Percentiles rank a stretch among this genome's conserved stretches.
phyloP scores from a whole-genome alignment of 2,113 vertebrate species.

The Neoarius graeffei region DNA sequence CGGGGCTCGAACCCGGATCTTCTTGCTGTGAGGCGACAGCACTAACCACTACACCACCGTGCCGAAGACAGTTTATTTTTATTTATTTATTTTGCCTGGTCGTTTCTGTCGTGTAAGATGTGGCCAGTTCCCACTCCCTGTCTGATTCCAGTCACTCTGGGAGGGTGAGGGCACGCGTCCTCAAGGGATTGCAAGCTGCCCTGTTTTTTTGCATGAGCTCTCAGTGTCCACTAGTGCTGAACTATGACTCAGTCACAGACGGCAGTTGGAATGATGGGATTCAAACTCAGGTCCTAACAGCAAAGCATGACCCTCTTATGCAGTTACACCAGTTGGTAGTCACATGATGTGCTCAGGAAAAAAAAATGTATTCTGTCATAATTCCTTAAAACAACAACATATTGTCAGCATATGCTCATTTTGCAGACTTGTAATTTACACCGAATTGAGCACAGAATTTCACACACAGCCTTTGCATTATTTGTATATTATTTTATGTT shows the following conservation, averaged over 20 bases:
- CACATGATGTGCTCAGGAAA: background rate
- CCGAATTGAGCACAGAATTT: background rate
- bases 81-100: background rate
- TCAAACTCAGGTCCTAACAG: background rate
- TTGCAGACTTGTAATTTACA: slow-evolving; percentile 10
- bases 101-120: background rate
- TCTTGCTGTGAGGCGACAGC: too few species aligned
- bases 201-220: background rate
- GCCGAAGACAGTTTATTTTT: background rate
- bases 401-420: slow-evolving; percentile 12
- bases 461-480: background rate
- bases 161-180: background rate
- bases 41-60: too few species aligned
- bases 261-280: background rate
- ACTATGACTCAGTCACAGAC: background rate
- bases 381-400: slow-evolving; percentile 6
- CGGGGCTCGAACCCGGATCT: too few species aligned
- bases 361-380: background rate
- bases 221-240: background rate
- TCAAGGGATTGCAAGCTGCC: background rate
- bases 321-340: background rate
- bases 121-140: background rate
- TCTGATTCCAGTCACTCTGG: background rate
- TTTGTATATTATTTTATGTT: background rate
- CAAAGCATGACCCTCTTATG: background rate